phyloP scores from a whole-genome alignment of 2,888 invertebrate species.

The Apodemia zela region DNA sequence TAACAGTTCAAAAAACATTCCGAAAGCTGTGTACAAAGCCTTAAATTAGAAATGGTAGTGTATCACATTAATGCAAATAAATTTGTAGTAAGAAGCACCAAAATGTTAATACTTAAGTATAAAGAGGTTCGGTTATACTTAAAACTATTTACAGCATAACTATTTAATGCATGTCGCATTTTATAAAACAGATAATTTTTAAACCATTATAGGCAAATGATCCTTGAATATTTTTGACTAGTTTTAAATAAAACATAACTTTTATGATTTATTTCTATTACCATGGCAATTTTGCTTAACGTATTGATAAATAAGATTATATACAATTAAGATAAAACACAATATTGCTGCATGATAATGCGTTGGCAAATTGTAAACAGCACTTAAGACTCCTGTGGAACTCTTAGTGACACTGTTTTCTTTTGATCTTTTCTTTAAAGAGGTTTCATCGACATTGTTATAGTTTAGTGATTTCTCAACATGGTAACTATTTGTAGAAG shows the following conservation, averaged over 20 bases:
- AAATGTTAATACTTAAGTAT: conserved; percentile 61
- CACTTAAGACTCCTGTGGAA: conserved; percentile 53
- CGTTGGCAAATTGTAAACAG: conserved; percentile 71
- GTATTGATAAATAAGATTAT: conserved; percentile 74
- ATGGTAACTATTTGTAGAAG: conserved; percentile 23
- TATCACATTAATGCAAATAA: conserved; percentile 68
- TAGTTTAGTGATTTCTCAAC: conserved; percentile 20
- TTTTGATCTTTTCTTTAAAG: conserved; percentile 40
- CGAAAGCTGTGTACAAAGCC: conserved; percentile 80
- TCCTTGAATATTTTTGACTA: conserved; percentile 55
- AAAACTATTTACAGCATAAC: conserved; percentile 11
- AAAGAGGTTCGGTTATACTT: conserved; percentile 39
- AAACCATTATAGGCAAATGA: conserved; percentile 28
- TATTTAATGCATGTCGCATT: neutral
- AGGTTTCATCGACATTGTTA: conserved; percentile 27
- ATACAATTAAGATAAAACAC: conserved; percentile 75
- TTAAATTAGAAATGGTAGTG: conserved; percentile 57
- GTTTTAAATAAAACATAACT: conserved; percentile 38
- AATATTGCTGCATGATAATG: conserved; percentile 76
- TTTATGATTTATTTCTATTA: conserved; percentile 29
- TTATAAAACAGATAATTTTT: neutral
- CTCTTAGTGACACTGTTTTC: conserved; percentile 57
- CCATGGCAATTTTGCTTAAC: conserved; percentile 66
- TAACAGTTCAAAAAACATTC: conserved; percentile 76
- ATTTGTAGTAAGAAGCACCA: conserved; percentile 60